These are phyloP conservation scores for Phenganax stokvisi DNA, from an alignment of 92 coral and sea anemone genomes.

Conservation along the genomic window DNA sequence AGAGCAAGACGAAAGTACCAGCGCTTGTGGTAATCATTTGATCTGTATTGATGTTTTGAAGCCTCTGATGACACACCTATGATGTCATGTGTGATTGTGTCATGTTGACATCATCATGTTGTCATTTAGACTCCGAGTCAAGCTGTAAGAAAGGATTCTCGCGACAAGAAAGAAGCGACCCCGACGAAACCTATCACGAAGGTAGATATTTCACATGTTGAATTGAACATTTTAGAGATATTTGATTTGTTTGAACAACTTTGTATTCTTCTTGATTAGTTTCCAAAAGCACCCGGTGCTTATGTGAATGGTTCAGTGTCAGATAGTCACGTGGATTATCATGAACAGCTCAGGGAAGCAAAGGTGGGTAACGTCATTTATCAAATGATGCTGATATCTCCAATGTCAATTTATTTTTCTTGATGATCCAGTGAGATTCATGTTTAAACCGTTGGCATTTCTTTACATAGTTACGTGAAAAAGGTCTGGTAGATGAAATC, in stretches of 20 bases:
- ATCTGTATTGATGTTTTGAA: background rate
- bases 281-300: constrained; percentile 15
- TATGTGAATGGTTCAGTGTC: constrained; percentile 10
- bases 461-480: constrained; percentile 57
- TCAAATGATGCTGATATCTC: no score
- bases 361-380: constrained; percentile 39
- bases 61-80: background rate
- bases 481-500: constrained; percentile 66
- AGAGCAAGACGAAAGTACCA: constrained; percentile 2
- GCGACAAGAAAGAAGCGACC: constrained; percentile 16
- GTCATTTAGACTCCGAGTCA: constrained; percentile 9
- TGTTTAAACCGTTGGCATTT: background rate
- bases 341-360: constrained; percentile 62
- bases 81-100: background rate
- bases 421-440: background rate
- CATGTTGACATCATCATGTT: background rate
- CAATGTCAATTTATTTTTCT: background rate
- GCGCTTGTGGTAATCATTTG: constrained; percentile 23
- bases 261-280: background rate
- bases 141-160: constrained; percentile 21
- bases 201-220: background rate
- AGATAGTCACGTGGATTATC: constrained; percentile 33
- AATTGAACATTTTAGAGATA: no score
- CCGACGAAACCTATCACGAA: constrained; percentile 4
- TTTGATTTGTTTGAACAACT: background rate